Evolutionary conservation across 1,140 invertebrate species (phyloP), one percentile per base, ranked within the genome.

Genomic region (Zelostemma sp.): DNA sequence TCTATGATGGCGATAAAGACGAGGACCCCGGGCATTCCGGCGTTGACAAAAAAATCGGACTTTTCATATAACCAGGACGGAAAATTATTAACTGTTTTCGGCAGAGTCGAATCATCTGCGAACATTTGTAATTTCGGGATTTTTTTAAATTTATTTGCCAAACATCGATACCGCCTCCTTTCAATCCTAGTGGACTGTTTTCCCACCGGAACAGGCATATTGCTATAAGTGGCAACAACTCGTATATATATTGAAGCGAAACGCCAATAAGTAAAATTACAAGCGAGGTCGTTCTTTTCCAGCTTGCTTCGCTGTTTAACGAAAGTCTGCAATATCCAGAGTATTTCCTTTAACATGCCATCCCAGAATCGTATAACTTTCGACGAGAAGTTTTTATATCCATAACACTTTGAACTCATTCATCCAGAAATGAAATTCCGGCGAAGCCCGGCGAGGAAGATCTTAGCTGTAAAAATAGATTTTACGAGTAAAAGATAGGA

Each of bases 341-440:
- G 40, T 41, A 41, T 41, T 41, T 41, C 40, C 40, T 12, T 14
- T 41, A 41, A 41, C 40, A 41, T 19, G 16, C 43, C 19, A 35
- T 1, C 43, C 18, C 16, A 19, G 40, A 46, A 46, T 46, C 43
- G 17, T 19, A 19, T 9, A 46, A 46, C 43, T 46, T 46, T 46
- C 18, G 16, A 46, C 43, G 6, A 46, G 6, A 46, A 46, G 43
- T 46, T 46, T 46, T 46, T 46, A 46, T 46, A 46, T 19, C 43
- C 17, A 46, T 21, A 46, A 46, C 43, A 46, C 43, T 46, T 21
- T 46, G 43, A 19, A 17, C 43, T 19, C 17, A 19, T 46, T 46
- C 43, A 46, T 46, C 18, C 43, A 21, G 43, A 46, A 19, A 46
- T 46, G 43, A 46, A 46, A 46, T 46, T 46, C 43, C 15, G 8